phyloP scores from a whole-genome alignment of 92 coral and sea anemone genomes.

The Palythoa grandiflora region DNA sequence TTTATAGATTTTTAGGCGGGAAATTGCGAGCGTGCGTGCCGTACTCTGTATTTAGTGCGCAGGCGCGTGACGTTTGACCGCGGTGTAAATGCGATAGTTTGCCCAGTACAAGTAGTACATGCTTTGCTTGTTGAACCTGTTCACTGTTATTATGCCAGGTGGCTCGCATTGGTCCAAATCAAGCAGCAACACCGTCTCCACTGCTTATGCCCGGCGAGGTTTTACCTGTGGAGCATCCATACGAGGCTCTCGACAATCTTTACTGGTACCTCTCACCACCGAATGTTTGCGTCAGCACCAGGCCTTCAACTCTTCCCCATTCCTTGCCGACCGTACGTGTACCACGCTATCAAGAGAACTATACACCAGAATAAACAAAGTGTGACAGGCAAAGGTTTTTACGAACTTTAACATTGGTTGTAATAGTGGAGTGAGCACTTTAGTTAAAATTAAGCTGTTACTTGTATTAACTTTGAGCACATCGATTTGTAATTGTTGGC shows the following conservation, averaged over 20 bases:
- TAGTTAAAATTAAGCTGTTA: too few relatives aligned
- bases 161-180: constrained; percentile 9
- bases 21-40: too few relatives aligned
- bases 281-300: constrained; percentile 14
- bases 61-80: too few relatives aligned
- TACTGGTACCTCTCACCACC: constrained; percentile 42
- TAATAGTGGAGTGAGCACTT: too few relatives aligned
- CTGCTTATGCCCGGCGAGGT: constrained; percentile 22
- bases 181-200: not conserved
- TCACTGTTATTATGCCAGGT: not conserved
- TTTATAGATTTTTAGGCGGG: too few relatives aligned
- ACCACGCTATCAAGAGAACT: constrained; percentile 11
- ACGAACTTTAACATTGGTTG: not conserved
- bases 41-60: too few relatives aligned
- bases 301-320: constrained; percentile 34
- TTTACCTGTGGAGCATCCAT: constrained; percentile 10
- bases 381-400: not conserved
- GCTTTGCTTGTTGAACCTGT: not conserved
- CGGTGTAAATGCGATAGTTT: not conserved
- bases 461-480: too few relatives aligned
- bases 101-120: not conserved
- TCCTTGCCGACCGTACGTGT: constrained; percentile 1
- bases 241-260: constrained; percentile 20
- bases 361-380: not conserved
- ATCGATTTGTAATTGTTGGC: too few relatives aligned